Evolutionary conservation across 2,113 vertebrate genomes (phyloP), one percentile per base, ranked within the genome.

Genomic region (Raphicerus campestris): DNA sequence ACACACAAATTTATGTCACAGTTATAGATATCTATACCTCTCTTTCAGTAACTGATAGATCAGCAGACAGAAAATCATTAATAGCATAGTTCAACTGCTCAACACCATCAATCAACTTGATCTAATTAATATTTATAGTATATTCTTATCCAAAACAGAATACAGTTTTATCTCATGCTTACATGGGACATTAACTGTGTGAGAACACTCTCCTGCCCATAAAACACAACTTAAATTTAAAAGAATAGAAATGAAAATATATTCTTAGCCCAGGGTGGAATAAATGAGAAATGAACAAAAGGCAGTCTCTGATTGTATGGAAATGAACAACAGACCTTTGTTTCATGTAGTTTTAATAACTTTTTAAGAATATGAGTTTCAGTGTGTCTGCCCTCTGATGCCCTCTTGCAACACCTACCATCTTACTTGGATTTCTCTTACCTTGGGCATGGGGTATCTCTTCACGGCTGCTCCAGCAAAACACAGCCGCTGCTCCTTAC

Each of bases 1-100:
- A 84, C 7, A 55, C 16, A 47, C 35, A 93, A 55, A 75, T 63
- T 4, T 7, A 70, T 51, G 5, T 49, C 42, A 49, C 35, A 81
- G 26, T 81, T 87, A 42, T 15, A 95, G 10, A 39, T 14, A 87
- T 24, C 30, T 66, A 35, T 16, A 55, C 11, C 2, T 56, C 17
- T 26, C 19, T 80, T 80, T 53, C 14, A 28, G 42, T 92, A 88
- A 88, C 14, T 92, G 84, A 88, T 49, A 73, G 42, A 60, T 82
- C n/a, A 88, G 42, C 10, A 53, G 90, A 51, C 45, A 92, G 85
- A 96, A 96, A 92, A 77, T 75, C 51, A 92, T 45, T 45, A 88
- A 53, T 22, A 53, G 73, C 32, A 22, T 42, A 35, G 6, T 73
- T 87, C 35, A 92, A 45, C 53, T 75, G 28, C 19, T 92, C 20